Evolutionary conservation across 2,888 invertebrate genomes (phyloP), one percentile per base, ranked within the genome.

Genomic region (Hypsopygia costalis): DNA sequence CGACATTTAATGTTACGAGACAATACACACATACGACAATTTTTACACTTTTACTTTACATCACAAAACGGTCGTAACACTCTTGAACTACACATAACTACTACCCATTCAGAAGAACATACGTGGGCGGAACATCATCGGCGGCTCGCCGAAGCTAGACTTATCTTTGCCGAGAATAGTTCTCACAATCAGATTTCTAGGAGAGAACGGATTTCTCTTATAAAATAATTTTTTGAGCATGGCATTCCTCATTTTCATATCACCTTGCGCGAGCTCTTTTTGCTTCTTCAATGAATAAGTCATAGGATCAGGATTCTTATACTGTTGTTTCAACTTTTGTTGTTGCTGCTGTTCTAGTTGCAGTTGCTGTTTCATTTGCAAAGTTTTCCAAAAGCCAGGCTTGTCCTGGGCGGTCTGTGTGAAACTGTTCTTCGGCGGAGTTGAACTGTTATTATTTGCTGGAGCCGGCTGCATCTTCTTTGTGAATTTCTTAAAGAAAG

Each of bases 131-230:
- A 63, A 63, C 55, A 66, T 46, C n/a, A 44, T 48, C 11, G 69
- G 67, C 1, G 81, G 63, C 1, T 74, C 63, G 6, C 75, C 81
- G 43, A 49, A 80, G 51, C 73, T 78, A 4, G 80, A 66, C 46
- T 63, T 71, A 45, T 85, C 81, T 51, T 69, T 82, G 1, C 81
- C 83, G 32, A 87, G 54, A 30, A 87, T 46, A 3, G 86, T 81
- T 45, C 57, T 72, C 11, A 86, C 48, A 10, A 86, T 67, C 21
- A 81, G 52, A 43, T 87, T 86, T 25, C 69, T 61, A 0, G 81
- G 74, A 5, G 85, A 82, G 40, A 87, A 85, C 1, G 86, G 87
- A 56, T 86, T 87, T 29, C 63, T 69, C 52, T 82, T 86, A 34
- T 75, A 45, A 48, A 87, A 81, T 41, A 87, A 38, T 45, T 81